Base-by-base conservation (phyloP, 2,113 vertebrate species). In the Pteronura brasiliensis region DNA sequence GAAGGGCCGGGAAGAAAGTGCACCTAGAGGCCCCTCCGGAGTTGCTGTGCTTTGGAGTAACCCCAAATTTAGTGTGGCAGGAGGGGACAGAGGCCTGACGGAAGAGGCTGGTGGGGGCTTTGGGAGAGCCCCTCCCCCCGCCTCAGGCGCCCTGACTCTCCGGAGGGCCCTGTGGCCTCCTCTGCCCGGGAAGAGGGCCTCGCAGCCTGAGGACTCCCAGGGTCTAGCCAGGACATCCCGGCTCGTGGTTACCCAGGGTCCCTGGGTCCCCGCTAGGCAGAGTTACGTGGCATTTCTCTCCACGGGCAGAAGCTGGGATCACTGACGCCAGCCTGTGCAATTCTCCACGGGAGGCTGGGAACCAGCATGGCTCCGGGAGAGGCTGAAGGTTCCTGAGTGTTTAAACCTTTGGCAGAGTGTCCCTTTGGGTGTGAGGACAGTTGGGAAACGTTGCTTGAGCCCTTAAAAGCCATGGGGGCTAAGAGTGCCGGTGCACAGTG, bases 401-500 rank as follows among this genome's bases (percentile, higher is more conserved):
- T 25, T 47, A 47, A 20, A 18, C 12, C 36, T 84, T 52, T 29
- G 57, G 95, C 15, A n/a, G 31, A 39, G 57, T 4, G 2, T 11
- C 69, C 61, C 76, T 55, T 63, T 18, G 27, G 59, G 21, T 55
- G 47, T 63, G 55, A 81, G 36, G 63, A 65, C 11, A n/a, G 85
- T 23, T 17, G 77, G 61, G 82, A 29, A 89, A 74, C 0, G 1
- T 4, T 14, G 3, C 27, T 8, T 36, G 59, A 85, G 79, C 84
- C 74, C 77, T 10, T 4, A 21, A 21, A 67, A 94, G 97, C 71
- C 69, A 20, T 3, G 42, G 95, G 94, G 96, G 97, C 97, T 97
- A 59, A 89, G 72, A 96, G 97, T 87, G 96, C 67, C 12, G 89
- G 98, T 95, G 98, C 93, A 52, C 14, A 86, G 97, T 96, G 97